Evolutionary conservation across 2,113 vertebrate species (phyloP), one percentile per base, ranked within the genome.

Genomic region (Myotis davidii): DNA sequence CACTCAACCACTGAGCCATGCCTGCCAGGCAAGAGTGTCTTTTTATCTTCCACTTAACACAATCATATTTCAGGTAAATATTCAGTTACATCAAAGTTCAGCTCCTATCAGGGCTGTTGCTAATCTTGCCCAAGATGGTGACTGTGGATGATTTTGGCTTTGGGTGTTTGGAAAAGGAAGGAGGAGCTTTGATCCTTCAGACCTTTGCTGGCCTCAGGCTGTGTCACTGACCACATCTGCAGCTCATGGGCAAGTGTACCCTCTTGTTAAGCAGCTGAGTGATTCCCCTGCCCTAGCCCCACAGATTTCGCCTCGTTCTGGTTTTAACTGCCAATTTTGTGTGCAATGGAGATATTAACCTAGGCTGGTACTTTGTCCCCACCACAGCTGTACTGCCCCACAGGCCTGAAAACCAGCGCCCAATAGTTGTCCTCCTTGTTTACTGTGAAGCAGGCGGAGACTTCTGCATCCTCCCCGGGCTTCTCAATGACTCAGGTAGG

Each of bases 231-330:
- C 20, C 42, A n/a, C 32, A 12, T 50, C 42, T 73, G 56, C 3
- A 54, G 42, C 34, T 64, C 34, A 6, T 17, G 4, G 18, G 48
- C 8, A 2, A 8, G 1, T 76, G 12, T 12, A 0, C 37, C 14
- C 25, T 88, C 8, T 1, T 9, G 25, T 34, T 50, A 27, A 34
- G 29, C 11, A 1, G 6, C 61, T 74, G 45, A 81, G 23, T 20
- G 4, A 11, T 56, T 65, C 67, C 23, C 12, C 3, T 37, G 65
- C 39, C 25, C 11, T 37, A 11, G 12, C 11, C 25, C 6, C 18
- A n/a, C 6, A 45, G 14, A 50, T 82, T 67, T 64, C 42, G 9
- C 54, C 73, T n/a, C 34, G 6, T 45, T 91, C 9, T 50, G 23
- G 37, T 9, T 84, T 67, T 39, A 34, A 39, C 0, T 9, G 25